A percentile compares a stretch with the other conserved stretches of the same genome.
These are phyloP conservation scores for Micropoecilia bifurca DNA, from an alignment of 2,797 vertebrate genomes.

Conservation along the genomic window DNA sequence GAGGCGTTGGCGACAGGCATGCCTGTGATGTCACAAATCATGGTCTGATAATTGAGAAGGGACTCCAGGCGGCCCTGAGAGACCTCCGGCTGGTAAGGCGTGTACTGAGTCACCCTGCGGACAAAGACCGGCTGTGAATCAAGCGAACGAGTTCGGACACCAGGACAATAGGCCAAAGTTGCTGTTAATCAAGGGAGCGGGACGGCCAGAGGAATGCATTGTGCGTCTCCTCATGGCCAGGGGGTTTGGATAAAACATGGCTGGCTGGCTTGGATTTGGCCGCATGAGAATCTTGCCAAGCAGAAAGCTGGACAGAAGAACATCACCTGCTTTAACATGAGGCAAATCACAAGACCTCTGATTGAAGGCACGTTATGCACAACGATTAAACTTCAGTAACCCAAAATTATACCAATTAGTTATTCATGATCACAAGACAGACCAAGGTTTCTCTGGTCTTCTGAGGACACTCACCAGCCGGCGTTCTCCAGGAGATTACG, in stretches of 20 bases:
- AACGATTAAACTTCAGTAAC: conserved; percentile 15
- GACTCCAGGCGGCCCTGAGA: conserved; percentile 96
- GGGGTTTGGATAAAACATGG: conserved; percentile 18
- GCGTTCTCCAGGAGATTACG: conserved; percentile 95
- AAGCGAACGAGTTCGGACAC: conserved; percentile 17
- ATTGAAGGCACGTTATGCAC: conserved; percentile 23
- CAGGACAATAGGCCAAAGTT: conserved; percentile 35
- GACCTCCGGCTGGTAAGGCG: conserved; percentile 97
- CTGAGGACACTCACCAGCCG: conserved; percentile 88
- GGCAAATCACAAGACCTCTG: conserved; percentile 40
- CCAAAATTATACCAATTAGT: conserved; percentile 14
- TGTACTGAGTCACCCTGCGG: conserved; percentile 96
- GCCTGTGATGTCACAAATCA: conserved; percentile 96
- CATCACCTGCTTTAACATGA: conserved; percentile 32
- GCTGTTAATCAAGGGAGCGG: conserved; percentile 34
- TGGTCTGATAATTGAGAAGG: conserved; percentile 96
- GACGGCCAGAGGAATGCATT: conserved; percentile 40
- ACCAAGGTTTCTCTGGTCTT: not conserved
- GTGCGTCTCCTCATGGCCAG: not conserved
- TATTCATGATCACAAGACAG: not conserved
- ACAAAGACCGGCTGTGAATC: conserved; percentile 25
- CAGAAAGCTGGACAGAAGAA: not conserved
- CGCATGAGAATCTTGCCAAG: conserved; percentile 34
- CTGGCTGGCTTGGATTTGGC: conserved; percentile 19
- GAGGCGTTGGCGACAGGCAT: conserved; percentile 95